A percentile compares a stretch with the other conserved stretches of the same genome.
phyloP scores from a whole-genome alignment of 2,797 vertebrate genomes.

The Okamejei kenojei region DNA sequence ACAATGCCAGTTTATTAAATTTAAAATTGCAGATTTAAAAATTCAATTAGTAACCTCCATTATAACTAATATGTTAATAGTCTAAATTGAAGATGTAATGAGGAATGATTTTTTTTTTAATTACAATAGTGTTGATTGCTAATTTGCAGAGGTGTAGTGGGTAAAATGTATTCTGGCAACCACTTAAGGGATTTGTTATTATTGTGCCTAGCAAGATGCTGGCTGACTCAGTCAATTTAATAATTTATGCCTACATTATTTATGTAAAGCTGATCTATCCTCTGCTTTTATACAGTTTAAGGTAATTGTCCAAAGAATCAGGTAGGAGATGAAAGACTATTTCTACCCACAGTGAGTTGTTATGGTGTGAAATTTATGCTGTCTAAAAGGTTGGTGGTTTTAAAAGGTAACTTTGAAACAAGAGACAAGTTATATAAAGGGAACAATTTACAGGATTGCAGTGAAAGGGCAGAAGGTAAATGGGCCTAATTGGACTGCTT shows the following conservation, averaged over 20 bases:
- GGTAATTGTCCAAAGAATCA: not conserved
- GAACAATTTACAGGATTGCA: not conserved
- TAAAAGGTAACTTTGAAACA: not conserved
- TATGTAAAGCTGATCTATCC: not conserved
- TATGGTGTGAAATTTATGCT: not conserved
- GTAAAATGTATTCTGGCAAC: constrained; percentile 20
- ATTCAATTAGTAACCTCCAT: constrained; percentile 27
- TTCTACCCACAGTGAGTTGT: not conserved
- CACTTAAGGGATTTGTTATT: not conserved
- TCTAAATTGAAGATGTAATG: constrained; percentile 24
- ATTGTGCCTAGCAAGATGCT: not conserved
- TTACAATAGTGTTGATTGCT: constrained; percentile 1
- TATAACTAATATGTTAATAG: not conserved
- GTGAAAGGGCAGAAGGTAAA: no score
- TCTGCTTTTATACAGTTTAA: not conserved
- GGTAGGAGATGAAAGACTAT: not conserved
- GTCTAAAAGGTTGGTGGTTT: not conserved
- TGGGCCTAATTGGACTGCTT: not conserved
- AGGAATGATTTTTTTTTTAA: not conserved
- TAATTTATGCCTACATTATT: not conserved
- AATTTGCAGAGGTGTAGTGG: constrained; percentile 13
- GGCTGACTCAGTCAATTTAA: not conserved
- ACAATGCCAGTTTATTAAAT: not conserved
- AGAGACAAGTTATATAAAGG: not conserved
- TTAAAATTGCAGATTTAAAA: constrained; percentile 21